Evolutionary conservation across 2,113 vertebrate species (phyloP).

Genomic region (Laticauda colubrina): DNA sequence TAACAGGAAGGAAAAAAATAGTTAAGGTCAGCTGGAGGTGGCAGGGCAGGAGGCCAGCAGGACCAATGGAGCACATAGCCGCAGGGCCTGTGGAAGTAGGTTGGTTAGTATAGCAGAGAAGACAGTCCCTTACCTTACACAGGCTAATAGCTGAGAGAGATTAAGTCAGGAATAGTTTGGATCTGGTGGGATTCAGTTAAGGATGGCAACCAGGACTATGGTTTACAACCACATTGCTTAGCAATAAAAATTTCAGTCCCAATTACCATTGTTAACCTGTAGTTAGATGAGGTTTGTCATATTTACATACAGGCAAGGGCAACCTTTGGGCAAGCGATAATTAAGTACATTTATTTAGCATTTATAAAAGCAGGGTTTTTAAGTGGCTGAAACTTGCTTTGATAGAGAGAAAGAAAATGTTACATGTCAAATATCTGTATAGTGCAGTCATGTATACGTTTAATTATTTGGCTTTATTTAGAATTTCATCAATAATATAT

Average conservation of each 20-base stretch:
- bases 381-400: not conserved
- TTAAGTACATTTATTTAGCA: not conserved
- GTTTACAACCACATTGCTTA: not conserved
- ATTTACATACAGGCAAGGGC: not conserved
- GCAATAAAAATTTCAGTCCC: not conserved
- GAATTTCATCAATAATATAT: not conserved
- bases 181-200: not conserved
- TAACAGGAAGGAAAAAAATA: not conserved
- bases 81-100: not conserved
- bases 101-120: not conserved
- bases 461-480: not conserved
- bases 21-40: not conserved
- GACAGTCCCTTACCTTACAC: not conserved
- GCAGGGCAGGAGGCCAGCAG: not conserved
- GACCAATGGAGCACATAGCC: not conserved
- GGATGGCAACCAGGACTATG: not conserved
- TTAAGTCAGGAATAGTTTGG: not conserved
- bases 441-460: not conserved
- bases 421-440: not conserved
- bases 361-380: not conserved
- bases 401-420: not conserved
- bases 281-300: not conserved
- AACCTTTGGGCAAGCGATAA: not conserved
- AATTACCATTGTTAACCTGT: not conserved
- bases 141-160: not conserved